phyloP scores from a whole-genome alignment of 1,140 invertebrate genomes.

The Carcinoscorpius rotundicauda region DNA sequence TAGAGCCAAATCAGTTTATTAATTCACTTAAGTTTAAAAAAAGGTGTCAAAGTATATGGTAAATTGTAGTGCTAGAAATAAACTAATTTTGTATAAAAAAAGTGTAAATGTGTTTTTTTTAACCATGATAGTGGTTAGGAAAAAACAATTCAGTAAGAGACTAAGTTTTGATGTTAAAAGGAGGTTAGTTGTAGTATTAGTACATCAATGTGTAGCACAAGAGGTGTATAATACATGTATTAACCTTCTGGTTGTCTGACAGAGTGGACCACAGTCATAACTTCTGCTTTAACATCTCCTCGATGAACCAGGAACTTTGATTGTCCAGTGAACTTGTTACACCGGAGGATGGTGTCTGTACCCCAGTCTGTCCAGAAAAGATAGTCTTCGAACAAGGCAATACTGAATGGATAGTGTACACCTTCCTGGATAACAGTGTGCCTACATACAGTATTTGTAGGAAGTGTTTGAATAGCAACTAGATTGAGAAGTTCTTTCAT shows the following conservation, averaged over 20 bases:
- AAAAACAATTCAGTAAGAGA: slow-evolving; percentile 1
- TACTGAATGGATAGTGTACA: slow-evolving; percentile 7
- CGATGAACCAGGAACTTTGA: not conserved
- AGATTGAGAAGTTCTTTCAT: too few relatives aligned
- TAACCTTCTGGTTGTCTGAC: slow-evolving; percentile 7
- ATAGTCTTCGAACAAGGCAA: slow-evolving; percentile 39
- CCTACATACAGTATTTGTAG: not conserved
- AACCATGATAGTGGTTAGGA: not conserved
- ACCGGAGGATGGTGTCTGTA: slow-evolving; percentile 13
- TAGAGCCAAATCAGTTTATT: too few relatives aligned
- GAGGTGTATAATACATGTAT: too few relatives aligned
- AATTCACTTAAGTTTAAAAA: too few relatives aligned
- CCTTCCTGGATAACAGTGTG: slow-evolving; percentile 1
- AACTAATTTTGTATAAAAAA: too few relatives aligned
- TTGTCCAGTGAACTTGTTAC: slow-evolving; percentile 32
- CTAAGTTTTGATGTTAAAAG: slow-evolving; percentile 1
- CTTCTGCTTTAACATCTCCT: slow-evolving; percentile 6
- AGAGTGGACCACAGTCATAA: slow-evolving; percentile 9
- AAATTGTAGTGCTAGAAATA: too few relatives aligned
- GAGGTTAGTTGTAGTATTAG: not conserved
- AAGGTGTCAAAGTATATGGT: too few relatives aligned
- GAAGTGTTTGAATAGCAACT: too few relatives aligned
- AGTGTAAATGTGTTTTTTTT: too few relatives aligned
- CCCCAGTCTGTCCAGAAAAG: slow-evolving; percentile 36
- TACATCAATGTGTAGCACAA: not conserved